Base-by-base conservation (phyloP, 2,113 vertebrate species). In the Eudyptes chrysolophus region DNA sequence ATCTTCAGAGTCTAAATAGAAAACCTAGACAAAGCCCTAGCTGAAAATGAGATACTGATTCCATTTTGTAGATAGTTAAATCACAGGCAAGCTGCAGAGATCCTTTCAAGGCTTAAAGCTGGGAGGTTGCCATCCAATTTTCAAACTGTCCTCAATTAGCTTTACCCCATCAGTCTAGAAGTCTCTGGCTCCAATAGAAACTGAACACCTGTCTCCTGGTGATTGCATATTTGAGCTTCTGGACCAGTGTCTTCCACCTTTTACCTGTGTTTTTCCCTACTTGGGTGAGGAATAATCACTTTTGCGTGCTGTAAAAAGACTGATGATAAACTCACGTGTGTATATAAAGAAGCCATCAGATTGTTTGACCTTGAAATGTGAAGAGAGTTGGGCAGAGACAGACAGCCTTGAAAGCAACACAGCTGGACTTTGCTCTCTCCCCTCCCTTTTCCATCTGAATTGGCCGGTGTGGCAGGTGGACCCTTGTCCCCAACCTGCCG, bases 261-360 rank as follows among this genome's bases (percentile, higher is more conserved):
- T 60, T 42, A 29, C 40, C 49, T 29, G 61, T 16, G 6, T 36
- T 42, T 22, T 27, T 34, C 17, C 71, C n/a, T 49, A 4, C 34
- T 36, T 51, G 68, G 21, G 16, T 80, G 62, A 42, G 30, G 65
- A 81, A 38, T 42, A 34, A 58, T 60, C 19, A 8, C n/a, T 94
- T 62, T 6, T 60, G 30, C 1, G 0, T 54, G 42, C 55, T 89
- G 55, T 25, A 21, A 40, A 52, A 64, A n/a, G 68, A 8, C 25
- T 10, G 42, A 9, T 54, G 55, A 46, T 49, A 13, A 49, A 46
- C 62, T 44, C 7, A 4, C 15, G 46, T 3, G 0, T 0, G 2
- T 32, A 4, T 10, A 16, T 36, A n/a, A 61, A 83, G 77, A 57
- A 38, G 36, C 22, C 38, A 13, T 44, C 13, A 14, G 77, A 11